Evolutionary conservation across 1,140 invertebrate genomes (phyloP).

Genomic region (Meteorus sp.): DNA sequence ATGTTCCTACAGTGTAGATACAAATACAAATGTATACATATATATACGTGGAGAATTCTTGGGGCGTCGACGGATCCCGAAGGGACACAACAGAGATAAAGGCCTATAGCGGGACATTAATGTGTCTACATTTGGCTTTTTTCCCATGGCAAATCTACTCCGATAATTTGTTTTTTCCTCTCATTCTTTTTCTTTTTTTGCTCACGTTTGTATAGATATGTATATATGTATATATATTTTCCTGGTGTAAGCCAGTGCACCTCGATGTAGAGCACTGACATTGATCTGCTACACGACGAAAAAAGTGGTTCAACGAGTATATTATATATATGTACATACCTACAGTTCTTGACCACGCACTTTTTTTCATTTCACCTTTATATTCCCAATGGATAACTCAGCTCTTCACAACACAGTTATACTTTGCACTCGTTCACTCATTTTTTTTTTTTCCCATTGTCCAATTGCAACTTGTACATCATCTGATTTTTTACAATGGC

Average conservation of each 20-base stretch:
- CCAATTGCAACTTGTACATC: too few species aligned
- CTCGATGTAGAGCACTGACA: conserved; percentile 18
- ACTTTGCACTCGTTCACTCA: too few species aligned
- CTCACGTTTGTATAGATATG: neutral
- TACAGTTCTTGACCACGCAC: conserved; percentile 6
- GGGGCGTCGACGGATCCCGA: neutral
- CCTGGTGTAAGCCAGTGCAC: neutral
- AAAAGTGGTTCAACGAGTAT: conserved; percentile 20
- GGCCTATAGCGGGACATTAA: neutral
- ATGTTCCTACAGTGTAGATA: too few species aligned
- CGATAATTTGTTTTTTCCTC: conserved; percentile 7
- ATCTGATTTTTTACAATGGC: too few species aligned
- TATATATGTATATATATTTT: neutral
- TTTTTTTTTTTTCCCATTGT: too few species aligned
- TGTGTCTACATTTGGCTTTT: conserved; percentile 13
- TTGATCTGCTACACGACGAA: conserved; percentile 9
- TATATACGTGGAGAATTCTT: too few species aligned
- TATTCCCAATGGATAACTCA: too few species aligned
- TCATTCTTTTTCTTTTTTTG: neutral
- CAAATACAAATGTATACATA: too few species aligned
- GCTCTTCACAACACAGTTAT: too few species aligned
- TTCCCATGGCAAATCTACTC: conserved; percentile 20
- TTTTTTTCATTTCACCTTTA: neutral
- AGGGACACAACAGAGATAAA: neutral
- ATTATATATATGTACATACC: too few species aligned